Percentiles rank a stretch among this genome's conserved stretches.
phyloP scores from a whole-genome alignment of 2,113 vertebrate genomes.

The Poeciliopsis retropinna region DNA sequence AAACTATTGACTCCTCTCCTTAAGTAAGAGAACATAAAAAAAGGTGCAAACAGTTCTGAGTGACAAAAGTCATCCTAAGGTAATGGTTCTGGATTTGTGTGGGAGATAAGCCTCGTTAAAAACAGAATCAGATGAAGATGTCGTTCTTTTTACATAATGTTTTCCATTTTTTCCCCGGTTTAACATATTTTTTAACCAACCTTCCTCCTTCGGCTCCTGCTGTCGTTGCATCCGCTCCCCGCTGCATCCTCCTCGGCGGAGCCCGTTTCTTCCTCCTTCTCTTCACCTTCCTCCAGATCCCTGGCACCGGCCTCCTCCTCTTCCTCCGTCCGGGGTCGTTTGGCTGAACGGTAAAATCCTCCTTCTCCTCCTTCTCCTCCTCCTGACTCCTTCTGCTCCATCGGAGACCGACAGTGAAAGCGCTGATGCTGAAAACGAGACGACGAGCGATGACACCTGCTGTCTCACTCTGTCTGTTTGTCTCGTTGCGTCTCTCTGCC shows the following conservation, averaged over 20 bases:
- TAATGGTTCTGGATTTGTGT: too few relatives aligned
- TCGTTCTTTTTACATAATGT: too few relatives aligned
- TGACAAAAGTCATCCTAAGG: too few relatives aligned
- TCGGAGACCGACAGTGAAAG: conserved; percentile 9
- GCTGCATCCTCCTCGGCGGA: conserved; percentile 28
- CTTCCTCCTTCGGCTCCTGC: conserved; percentile 35
- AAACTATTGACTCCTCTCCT: too few relatives aligned
- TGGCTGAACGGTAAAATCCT: conserved; percentile 39
- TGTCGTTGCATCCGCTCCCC: conserved; percentile 6
- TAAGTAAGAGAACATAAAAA: too few relatives aligned
- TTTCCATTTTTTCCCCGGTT: too few relatives aligned
- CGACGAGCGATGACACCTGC: conserved; percentile 14
- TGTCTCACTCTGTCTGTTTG: neutral
- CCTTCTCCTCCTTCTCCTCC: conserved; percentile 9
- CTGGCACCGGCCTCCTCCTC: conserved; percentile 26
- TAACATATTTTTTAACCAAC: conserved; percentile 19
- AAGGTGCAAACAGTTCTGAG: too few relatives aligned
- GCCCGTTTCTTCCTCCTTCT: conserved; percentile 32
- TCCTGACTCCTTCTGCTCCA: conserved; percentile 41
- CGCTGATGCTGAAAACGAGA: conserved; percentile 3
- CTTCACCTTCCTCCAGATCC: conserved; percentile 43
- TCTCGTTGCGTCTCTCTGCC: neutral
- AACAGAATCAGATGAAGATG: too few relatives aligned
- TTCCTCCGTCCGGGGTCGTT: conserved; percentile 42
- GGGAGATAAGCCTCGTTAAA: too few relatives aligned